phyloP scores from a whole-genome alignment of 2,113 vertebrate genomes.

The Corythornis madagascariensis region DNA sequence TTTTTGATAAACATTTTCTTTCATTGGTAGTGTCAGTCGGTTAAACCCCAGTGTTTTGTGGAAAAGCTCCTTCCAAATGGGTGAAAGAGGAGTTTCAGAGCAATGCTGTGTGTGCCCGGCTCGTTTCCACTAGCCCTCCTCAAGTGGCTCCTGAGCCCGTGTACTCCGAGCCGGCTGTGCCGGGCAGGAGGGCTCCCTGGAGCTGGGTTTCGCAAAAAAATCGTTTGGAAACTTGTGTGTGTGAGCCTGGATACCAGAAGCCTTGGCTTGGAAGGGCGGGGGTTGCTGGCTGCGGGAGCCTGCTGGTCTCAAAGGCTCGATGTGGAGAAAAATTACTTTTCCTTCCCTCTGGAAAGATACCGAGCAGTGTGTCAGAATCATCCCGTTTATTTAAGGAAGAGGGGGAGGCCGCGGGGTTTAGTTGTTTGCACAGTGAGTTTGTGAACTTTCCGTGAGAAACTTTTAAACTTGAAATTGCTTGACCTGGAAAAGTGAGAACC shows the following conservation, averaged over 20 bases:
- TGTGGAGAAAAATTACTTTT: neutral
- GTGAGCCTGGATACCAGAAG: neutral
- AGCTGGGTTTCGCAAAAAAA: accelerated
- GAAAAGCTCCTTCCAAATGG: neutral
- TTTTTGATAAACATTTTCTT: neutral
- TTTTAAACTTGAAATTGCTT: neutral
- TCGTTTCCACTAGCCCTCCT: neutral
- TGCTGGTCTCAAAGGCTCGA: neutral
- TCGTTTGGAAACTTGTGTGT: neutral
- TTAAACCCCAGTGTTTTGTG: neutral
- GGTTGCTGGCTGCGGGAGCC: neutral
- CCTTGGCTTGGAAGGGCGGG: neutral
- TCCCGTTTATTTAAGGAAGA: neutral
- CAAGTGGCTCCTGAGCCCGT: neutral
- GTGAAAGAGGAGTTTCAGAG: neutral
- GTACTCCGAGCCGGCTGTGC: no score
- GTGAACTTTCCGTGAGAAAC: neutral
- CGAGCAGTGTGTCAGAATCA: neutral
- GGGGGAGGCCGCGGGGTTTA: neutral
- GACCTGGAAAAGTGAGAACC: neutral
- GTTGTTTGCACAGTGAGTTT: neutral
- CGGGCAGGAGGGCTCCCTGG: neutral
- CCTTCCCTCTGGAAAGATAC: neutral
- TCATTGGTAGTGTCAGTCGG: neutral
- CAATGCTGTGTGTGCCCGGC: neutral